Percentiles rank a stretch among this genome's conserved stretches.
Evolutionary conservation across 2,797 vertebrate genomes (phyloP).

Genomic region (Glyptemys insculpta): DNA sequence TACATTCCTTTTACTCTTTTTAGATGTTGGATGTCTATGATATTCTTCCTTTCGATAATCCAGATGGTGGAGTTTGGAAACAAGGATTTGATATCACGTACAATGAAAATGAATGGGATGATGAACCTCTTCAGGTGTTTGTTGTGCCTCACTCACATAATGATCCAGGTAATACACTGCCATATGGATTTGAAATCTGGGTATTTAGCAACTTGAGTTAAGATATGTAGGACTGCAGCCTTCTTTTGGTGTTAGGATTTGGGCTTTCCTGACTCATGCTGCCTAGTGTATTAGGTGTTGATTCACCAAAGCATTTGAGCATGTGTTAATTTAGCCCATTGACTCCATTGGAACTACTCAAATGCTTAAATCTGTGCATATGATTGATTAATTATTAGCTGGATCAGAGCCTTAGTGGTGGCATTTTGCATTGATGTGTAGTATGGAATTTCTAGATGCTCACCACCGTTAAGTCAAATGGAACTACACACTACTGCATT

Average conservation of each 20-base stretch:
- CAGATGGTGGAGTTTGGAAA: slow-evolving; percentile 94
- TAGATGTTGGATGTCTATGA: slow-evolving; percentile 94
- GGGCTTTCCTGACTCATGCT: not conserved
- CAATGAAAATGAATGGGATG: slow-evolving; percentile 88
- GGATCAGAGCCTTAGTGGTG: not conserved
- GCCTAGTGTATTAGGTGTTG: not conserved
- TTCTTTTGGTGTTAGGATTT: not conserved
- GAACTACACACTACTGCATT: not conserved
- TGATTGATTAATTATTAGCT: not conserved
- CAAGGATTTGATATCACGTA: slow-evolving; percentile 94
- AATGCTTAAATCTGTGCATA: not conserved
- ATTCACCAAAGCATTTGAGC: not conserved
- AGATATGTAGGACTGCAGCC: not conserved
- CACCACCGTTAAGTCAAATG: not conserved
- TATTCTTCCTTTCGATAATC: slow-evolving; percentile 92
- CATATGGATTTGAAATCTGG: not conserved
- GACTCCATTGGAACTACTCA: not conserved
- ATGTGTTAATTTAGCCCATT: not conserved
- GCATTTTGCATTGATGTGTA: not conserved
- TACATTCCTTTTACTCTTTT: slow-evolving; percentile 50
- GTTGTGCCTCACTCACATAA: slow-evolving; percentile 96
- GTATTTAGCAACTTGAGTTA: not conserved
- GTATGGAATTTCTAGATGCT: not conserved
- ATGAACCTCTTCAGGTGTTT: slow-evolving; percentile 89
- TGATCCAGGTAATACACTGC: slow-evolving; percentile 87